Percentiles rank a stretch among this genome's conserved stretches.
These are phyloP conservation scores for Drosophila maculinotata DNA, from an alignment of 2,888 invertebrate genomes.

Conservation along the genomic window DNA sequence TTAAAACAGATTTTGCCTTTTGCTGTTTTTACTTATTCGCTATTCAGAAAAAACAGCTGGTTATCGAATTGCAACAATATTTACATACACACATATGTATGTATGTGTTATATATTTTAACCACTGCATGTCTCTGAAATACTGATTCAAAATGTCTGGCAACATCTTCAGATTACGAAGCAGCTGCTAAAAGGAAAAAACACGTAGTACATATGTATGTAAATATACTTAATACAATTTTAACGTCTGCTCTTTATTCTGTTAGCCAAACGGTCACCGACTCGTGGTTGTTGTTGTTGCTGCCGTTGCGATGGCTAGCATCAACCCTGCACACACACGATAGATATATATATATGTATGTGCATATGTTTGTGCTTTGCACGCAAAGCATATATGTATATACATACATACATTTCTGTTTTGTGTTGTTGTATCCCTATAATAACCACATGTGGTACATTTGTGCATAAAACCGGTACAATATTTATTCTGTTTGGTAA, in stretches of 20 bases:
- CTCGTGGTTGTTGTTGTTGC: constrained; percentile 28
- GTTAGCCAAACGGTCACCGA: constrained; percentile 40
- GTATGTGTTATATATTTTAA: neutral
- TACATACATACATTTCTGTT: neutral
- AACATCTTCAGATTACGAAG: constrained; percentile 15
- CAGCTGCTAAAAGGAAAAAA: constrained; percentile 17
- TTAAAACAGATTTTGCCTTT: constrained; percentile 9
- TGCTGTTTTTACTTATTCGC: neutral
- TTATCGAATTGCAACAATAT: constrained; percentile 13
- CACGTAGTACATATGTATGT: constrained; percentile 4
- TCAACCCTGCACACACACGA: constrained; percentile 39
- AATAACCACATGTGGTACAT: neutral
- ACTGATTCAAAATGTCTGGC: constrained; percentile 13
- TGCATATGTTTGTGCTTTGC: constrained; percentile 25
- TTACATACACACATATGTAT: too few species aligned
- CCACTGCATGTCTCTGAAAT: neutral
- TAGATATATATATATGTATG: constrained; percentile 1
- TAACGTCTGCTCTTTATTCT: constrained; percentile 28
- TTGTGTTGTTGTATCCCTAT: neutral
- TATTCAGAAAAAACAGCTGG: constrained; percentile 26
- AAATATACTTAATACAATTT: constrained; percentile 17
- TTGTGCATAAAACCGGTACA: neutral
- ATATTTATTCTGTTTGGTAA: too few species aligned
- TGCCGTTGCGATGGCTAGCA: constrained; percentile 30
- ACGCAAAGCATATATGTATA: constrained; percentile 10